Base-by-base conservation (phyloP, 1,140 invertebrate genomes). In the Heterodera schachtii region DNA sequence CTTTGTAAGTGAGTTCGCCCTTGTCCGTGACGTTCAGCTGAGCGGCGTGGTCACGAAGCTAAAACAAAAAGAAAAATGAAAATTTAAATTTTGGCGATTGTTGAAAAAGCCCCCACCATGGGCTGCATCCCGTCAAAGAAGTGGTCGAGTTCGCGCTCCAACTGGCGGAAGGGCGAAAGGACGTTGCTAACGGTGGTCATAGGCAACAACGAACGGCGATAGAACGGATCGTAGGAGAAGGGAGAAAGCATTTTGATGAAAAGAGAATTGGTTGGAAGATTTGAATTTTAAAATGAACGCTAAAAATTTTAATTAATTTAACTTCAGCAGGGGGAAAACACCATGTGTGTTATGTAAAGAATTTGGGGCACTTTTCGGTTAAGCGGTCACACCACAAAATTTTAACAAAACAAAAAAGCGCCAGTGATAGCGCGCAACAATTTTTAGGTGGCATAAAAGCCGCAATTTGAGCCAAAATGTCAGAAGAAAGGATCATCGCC, bases 1-100 rank as follows among this genome's bases (percentile, higher is more conserved):
- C 57, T 16, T 73, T 82, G 44, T 82, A 82, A 21, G 49, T 49
- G 16, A 82, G 82, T 31, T 82, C 57, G 21, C 81, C 81, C 43
- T n/a, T 57, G 44, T 57, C 41, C 49, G 57, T 41, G 43, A 76
- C 46, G 57, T n/a, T 49, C 75, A 76, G 16, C 66, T 76, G 46
- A 4, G 75, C 75, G 16, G 47, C 46, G 19, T 76, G 75, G 19
- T 76, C 75, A 76, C 75, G 47, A 6, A 76, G 16, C 75, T 76
- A 6, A 9, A 46, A 47, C 7, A 31, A 2, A 16, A 19, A 19
- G 5, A 1, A 0, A 64, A 19, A 19, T 19, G 57, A 19, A 16
- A 1, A 64, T 64, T 52, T 52, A 52, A 52, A 52, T 6, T 6
- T 8, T 52, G 6, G 6, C 49, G 2, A 52, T 52, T 52, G 49